Percentiles rank a stretch among this genome's conserved stretches.
phyloP scores from a whole-genome alignment of 1,140 invertebrate genomes.

The Elymnias hypermnestra region DNA sequence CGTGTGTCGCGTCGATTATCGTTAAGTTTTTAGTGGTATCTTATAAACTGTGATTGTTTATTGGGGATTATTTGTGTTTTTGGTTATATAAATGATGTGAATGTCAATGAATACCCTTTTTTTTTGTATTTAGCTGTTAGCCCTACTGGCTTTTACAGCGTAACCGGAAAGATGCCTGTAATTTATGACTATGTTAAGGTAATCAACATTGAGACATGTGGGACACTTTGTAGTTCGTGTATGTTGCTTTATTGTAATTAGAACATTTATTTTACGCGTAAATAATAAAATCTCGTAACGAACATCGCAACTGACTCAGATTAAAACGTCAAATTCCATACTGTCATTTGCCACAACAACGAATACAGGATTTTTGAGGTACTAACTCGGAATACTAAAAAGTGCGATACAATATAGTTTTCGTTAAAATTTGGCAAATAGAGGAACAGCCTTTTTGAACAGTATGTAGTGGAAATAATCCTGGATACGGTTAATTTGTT shows the following conservation, averaged over 20 bases:
- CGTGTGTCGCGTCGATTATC: too few species aligned
- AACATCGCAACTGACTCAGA: conserved; percentile 60
- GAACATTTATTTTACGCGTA: conserved; percentile 26
- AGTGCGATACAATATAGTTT: not conserved
- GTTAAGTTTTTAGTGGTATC: too few species aligned
- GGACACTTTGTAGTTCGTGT: not conserved
- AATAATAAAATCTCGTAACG: conserved; percentile 32
- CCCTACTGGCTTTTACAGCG: too few species aligned
- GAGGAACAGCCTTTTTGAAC: conserved; percentile 72
- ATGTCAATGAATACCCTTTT: too few species aligned
- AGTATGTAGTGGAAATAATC: conserved; percentile 34
- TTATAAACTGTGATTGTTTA: too few species aligned
- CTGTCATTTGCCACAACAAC: conserved; percentile 72
- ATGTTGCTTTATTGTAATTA: not conserved
- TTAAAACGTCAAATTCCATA: conserved; percentile 64
- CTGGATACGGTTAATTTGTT: conserved; percentile 22
- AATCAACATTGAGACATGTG: not conserved
- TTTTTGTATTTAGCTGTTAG: too few species aligned
- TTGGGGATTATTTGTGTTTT: too few species aligned
- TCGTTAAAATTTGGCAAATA: conserved; percentile 41
- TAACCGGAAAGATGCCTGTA: too few species aligned
- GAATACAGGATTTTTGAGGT: conserved; percentile 30
- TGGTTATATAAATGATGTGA: too few species aligned
- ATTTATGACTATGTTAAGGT: not conserved
- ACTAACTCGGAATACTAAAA: not conserved